Evolutionary conservation across 2,797 vertebrate species (phyloP), one percentile per base, ranked within the genome.

Genomic region (Fundulus diaphanus): DNA sequence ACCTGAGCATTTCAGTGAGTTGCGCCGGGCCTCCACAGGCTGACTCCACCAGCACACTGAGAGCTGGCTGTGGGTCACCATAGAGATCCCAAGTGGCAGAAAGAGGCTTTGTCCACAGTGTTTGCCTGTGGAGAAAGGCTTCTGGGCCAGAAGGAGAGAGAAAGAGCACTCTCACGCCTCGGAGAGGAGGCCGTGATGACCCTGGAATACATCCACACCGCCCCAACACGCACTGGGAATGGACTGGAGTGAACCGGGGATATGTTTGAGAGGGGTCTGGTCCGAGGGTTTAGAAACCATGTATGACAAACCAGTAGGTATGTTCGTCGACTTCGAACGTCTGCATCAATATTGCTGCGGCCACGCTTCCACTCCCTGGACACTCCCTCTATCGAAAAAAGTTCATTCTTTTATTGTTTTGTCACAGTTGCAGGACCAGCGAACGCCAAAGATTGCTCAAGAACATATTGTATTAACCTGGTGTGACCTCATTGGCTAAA

Each of bases 51-150:
- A 66, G 59, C 80, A 40, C 81, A 73, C 81, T 9, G 35, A 79
- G 84, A 40, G 51, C 78, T 22, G 52, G 59, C 76, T 37, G 3
- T 22, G 52, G 78, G 89, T 87, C 85, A 40, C 91, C 92, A 91
- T 91, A 84, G 90, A 80, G 86, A 90, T 78, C 74, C 78, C 61
- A 61, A n/a, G 75, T 86, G 81, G 88, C 87, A 92, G 86, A 90
- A 85, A 89, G 87, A 79, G 82, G 73, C 90, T 92, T 92, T 92
- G 92, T 93, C 80, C 33, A 3, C 48, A 48, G 71, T 92, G 85
- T 92, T 91, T 92, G 89, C 80, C 83, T 86, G 83, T 22, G 54
- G 80, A 80, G 87, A 84, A 85, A 88, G 52, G 44, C 61, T 75
- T 79, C 57, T 83, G 68, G 73, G 86, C 75, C 78, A 78, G 74